Base-by-base conservation (phyloP, 2,797 vertebrate species). In the Buphagus erythrorhynchus region DNA sequence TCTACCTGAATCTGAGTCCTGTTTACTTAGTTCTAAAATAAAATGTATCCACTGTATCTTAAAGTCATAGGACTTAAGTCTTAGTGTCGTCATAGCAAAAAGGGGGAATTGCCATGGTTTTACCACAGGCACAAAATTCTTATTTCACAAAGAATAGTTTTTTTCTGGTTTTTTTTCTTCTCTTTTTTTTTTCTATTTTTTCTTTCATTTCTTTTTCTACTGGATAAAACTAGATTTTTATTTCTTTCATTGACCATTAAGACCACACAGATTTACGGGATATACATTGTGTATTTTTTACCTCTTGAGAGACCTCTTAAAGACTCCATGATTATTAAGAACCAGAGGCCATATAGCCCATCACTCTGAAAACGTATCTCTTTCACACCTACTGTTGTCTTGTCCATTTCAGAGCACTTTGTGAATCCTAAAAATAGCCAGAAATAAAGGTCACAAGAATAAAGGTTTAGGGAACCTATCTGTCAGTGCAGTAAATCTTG, bases 391-490 rank as follows among this genome's bases (percentile, higher is more conserved):
- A 57, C 22, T 73, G 3, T 45, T 86, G 40, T 54, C 62, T 88
- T 52, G 55, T 46, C 52, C 22, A 67, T 86, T 89, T 88, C 38
- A 59, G 67, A 95, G 65, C 17, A 82, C 17, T 24, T 9, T 42
- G 73, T 69, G 74, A 89, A 62, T 73, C 58, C 77, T 86, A 84
- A 92, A 94, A 92, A 96, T 74, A 88, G 21, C 16, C 29, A 57
- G 29, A 76, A 91, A 72, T 11, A 86, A 91, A 90, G 20, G 51
- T 79, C 55, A 90, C 7, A 33, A 69, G 33, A 82, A 74, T 13
- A 82, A 58, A 93, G 6, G 12, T 13, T 74, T 59, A 69, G 8
- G 7, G 17, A 93, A 73, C 4, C 5, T 76, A 28, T 31, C 26
- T 54, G 26, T 29, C 2, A 0, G 6, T 35, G 9, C 36, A 65